Percentiles rank a stretch among this genome's conserved stretches.
These are phyloP conservation scores for Teleiodes luculella DNA, from an alignment of 2,888 invertebrate genomes.

Conservation along the genomic window DNA sequence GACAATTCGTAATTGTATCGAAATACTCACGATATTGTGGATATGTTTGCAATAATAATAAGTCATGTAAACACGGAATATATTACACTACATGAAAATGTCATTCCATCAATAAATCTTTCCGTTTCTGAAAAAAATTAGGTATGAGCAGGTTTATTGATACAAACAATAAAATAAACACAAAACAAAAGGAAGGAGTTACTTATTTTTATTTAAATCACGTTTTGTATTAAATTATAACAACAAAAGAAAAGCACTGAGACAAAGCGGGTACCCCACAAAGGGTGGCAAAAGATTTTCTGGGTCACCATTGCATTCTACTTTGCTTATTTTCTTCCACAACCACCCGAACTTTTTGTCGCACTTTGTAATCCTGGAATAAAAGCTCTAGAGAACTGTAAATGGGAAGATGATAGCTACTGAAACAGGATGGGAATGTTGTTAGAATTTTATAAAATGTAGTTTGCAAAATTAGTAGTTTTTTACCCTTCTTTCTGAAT, in stretches of 20 bases:
- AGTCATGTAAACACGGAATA: too few species aligned
- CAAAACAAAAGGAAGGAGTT: too few species aligned
- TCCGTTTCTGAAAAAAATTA: too few species aligned
- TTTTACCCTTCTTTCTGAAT: too few species aligned
- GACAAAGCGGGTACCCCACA: conserved; percentile 42
- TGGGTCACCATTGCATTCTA: conserved; percentile 12
- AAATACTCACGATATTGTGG: too few species aligned
- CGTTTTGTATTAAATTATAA: conserved; percentile 56
- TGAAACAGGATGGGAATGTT: not conserved
- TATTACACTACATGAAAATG: too few species aligned
- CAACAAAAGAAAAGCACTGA: conserved; percentile 37
- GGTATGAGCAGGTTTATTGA: too few species aligned
- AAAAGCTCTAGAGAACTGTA: not conserved
- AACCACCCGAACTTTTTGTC: conserved; percentile 1
- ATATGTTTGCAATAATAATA: too few species aligned
- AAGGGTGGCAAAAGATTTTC: conserved; percentile 34
- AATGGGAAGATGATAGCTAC: not conserved
- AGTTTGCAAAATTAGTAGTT: too few species aligned
- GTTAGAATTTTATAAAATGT: not conserved
- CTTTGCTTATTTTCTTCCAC: not conserved
- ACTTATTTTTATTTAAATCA: conserved; percentile 44
- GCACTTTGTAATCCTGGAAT: not conserved
- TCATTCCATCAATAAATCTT: too few species aligned
- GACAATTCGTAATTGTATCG: too few species aligned
- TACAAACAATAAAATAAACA: too few species aligned